A percentile compares a stretch with the other conserved stretches of the same genome.
Evolutionary conservation across 2,888 invertebrate species (phyloP).

Genomic region (Cantharis rufa): DNA sequence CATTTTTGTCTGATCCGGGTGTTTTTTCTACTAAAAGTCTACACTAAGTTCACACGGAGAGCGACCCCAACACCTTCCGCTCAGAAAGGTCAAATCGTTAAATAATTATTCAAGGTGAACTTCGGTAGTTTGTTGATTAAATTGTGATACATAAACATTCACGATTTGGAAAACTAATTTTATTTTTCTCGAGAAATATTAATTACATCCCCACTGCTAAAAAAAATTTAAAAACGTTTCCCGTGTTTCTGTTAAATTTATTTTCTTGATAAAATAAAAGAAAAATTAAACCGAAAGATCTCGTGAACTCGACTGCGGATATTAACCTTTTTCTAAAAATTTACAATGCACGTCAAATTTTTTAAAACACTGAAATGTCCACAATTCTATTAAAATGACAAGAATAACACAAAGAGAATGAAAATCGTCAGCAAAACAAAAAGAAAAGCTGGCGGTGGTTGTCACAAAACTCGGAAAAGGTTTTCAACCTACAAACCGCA

Average conservation of each 20-base stretch:
- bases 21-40: neutral
- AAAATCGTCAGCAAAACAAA: neutral
- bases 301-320: neutral
- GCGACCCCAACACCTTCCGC: neutral
- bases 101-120: neutral
- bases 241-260: no score
- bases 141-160: neutral
- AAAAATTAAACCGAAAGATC: neutral
- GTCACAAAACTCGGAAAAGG: neutral
- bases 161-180: neutral
- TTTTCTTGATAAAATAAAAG: neutral
- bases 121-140: neutral
- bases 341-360: neutral
- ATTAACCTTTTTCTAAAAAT: neutral
- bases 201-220: neutral
- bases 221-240: neutral
- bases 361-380: neutral
- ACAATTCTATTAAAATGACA: neutral
- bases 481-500: neutral
- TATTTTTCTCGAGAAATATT: neutral
- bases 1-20: neutral
- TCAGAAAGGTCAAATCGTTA: neutral
- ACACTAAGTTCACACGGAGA: neutral
- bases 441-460: neutral
- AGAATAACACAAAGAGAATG: neutral